Conservation (phyloP, 2,797 vertebrate genomes). For the Sebastes glaucus region DNA sequence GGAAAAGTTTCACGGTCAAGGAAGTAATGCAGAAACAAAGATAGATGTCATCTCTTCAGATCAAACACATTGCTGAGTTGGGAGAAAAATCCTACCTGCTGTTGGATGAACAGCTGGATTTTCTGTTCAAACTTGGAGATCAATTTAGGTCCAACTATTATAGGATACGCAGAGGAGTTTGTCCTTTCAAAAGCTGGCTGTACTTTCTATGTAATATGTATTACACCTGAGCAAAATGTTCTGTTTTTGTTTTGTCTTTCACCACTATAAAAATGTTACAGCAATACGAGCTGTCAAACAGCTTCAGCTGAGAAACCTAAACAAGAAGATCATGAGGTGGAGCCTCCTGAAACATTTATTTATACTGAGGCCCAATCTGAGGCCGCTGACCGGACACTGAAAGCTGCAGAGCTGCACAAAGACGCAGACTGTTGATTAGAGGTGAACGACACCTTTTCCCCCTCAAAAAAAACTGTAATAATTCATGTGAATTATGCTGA, state of each 20-base stretch:
- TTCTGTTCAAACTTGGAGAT: conserved; percentile 3
- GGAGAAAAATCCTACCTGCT: not conserved
- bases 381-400: conserved; percentile 22
- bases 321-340: conserved; percentile 7
- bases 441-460: not conserved
- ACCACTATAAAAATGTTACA: not conserved
- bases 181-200: not conserved
- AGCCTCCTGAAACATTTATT: conserved; percentile 44
- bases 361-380: conserved; percentile 31
- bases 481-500: not conserved
- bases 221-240: conserved; percentile 9
- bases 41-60: not conserved
- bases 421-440: conserved; percentile 8
- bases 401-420: conserved; percentile 23
- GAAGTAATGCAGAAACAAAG: not conserved
- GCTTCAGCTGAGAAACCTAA: conserved; percentile 23
- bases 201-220: not conserved
- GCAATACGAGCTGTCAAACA: conserved; percentile 25
- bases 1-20: not conserved
- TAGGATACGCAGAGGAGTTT: not conserved
- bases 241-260: conserved; percentile 19
- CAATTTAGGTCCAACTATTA: not conserved
- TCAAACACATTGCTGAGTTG: conserved; percentile 14
- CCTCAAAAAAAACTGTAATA: not conserved
- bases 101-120: conserved; percentile 29